These are phyloP conservation scores for Eclectus roratus DNA, from an alignment of 2,113 vertebrate species.

Conservation along the genomic window DNA sequence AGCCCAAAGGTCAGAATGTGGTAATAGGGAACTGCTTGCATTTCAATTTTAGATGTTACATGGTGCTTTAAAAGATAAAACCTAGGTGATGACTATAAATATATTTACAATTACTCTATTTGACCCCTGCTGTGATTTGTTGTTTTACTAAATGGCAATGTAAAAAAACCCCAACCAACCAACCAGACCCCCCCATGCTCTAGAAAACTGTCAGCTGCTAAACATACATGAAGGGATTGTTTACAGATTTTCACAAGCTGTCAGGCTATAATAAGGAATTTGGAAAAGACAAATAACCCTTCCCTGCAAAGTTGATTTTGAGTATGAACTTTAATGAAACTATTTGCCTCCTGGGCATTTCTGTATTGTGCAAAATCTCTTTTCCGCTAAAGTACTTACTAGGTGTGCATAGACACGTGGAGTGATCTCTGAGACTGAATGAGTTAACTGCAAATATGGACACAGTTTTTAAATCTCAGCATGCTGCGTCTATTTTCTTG, in stretches of 20 bases:
- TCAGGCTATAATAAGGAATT: constrained; percentile 2
- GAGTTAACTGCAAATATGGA: constrained; percentile 1
- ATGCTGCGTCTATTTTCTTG: not conserved
- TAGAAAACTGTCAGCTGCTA: not conserved
- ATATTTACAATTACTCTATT: constrained; percentile 1
- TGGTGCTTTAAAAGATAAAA: constrained; percentile 14
- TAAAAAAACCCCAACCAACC: not conserved
- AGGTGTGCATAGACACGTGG: not conserved
- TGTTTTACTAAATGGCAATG: constrained; percentile 16
- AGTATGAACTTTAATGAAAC: constrained; percentile 44
- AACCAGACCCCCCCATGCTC: not conserved
- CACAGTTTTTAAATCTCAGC: constrained; percentile 6
- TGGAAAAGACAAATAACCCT: constrained; percentile 42
- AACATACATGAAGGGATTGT: not conserved
- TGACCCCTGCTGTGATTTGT: constrained; percentile 36
- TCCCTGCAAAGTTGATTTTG: constrained; percentile 45
- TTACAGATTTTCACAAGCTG: constrained; percentile 1
- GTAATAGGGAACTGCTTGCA: not conserved
- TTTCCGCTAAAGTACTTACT: not conserved
- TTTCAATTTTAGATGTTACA: not conserved
- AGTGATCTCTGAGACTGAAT: not conserved
- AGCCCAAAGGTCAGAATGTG: not conserved
- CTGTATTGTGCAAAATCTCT: not conserved
- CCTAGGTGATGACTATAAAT: not conserved
- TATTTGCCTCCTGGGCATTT: constrained; percentile 52